Evolutionary conservation across 2,797 vertebrate species (phyloP).

Genomic region (Helicolenus hilgendorfi): DNA sequence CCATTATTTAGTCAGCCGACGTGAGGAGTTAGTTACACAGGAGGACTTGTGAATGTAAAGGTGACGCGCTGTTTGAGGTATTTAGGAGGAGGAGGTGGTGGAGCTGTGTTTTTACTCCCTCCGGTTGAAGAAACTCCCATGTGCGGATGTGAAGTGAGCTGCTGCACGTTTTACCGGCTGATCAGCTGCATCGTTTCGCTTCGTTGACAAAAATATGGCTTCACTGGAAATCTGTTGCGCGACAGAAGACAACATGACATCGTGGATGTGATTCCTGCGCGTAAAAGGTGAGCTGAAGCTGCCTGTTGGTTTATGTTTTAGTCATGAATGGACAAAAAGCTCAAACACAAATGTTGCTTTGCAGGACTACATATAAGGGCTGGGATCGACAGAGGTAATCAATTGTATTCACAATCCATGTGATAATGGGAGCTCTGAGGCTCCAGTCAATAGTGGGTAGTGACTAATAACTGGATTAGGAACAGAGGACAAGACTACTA

Average conservation of each 20-base stretch:
- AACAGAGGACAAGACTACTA: not conserved
- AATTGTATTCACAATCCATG: not conserved
- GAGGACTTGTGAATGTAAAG: not conserved
- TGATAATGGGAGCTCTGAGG: constrained; percentile 33
- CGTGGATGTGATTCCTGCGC: not conserved
- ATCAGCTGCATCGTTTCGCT: not conserved
- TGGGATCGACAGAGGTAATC: constrained; percentile 13
- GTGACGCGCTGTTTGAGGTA: not conserved
- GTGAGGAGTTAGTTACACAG: not conserved
- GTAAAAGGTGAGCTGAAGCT: constrained; percentile 14
- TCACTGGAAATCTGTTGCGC: not conserved
- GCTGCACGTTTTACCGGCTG: constrained; percentile 22
- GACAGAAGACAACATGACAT: not conserved
- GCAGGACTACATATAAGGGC: not conserved
- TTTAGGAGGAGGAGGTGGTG: constrained; percentile 8
- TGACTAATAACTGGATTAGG: constrained; percentile 64
- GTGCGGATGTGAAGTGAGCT: constrained; percentile 31
- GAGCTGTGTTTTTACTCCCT: not conserved
- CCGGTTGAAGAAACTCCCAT: constrained; percentile 25
- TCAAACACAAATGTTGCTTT: not conserved
- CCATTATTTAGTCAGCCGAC: not conserved
- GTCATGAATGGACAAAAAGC: not conserved
- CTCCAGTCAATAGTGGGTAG: constrained; percentile 24
- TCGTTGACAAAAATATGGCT: not conserved
- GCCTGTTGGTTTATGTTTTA: not conserved